Percentiles rank a stretch among this genome's conserved stretches.
phyloP scores from a whole-genome alignment of 2,888 invertebrate species.

The Ceraclea dissimilis region DNA sequence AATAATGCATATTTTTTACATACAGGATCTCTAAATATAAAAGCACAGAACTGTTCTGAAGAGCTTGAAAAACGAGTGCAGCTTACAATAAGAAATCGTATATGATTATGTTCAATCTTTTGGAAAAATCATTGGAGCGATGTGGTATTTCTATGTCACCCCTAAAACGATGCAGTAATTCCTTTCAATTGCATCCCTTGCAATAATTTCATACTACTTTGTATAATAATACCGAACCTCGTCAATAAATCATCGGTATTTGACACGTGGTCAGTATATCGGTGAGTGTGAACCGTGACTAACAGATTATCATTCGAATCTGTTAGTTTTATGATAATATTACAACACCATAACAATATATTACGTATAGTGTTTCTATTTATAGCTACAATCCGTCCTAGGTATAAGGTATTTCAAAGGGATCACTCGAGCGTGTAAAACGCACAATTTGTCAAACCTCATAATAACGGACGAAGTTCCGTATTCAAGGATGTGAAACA shows the following conservation, averaged over 20 bases:
- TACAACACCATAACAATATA: no score
- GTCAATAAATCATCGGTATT: background rate
- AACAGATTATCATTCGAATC: background rate
- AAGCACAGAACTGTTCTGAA: no score
- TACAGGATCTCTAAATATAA: no score
- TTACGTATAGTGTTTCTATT: constrained; percentile 6
- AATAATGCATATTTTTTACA: no score
- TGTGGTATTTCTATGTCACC: no score
- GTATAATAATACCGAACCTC: background rate
- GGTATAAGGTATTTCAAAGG: constrained; percentile 11
- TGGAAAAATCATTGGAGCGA: no score
- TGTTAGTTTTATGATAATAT: background rate
- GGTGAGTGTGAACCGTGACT: background rate
- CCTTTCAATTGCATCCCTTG: no score
- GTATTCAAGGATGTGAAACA: background rate
- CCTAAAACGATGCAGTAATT: no score
- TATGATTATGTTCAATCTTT: no score
- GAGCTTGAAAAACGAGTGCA: no score
- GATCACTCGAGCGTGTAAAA: constrained; percentile 10
- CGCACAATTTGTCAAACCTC: constrained; percentile 20
- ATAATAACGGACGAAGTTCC: constrained; percentile 4
- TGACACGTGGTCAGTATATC: constrained; percentile 1
- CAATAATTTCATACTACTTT: no score
- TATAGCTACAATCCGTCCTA: constrained; percentile 8
- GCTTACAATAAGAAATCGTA: no score